Base-by-base conservation (phyloP, 1,140 invertebrate species). In the Centruroides vittatus region DNA sequence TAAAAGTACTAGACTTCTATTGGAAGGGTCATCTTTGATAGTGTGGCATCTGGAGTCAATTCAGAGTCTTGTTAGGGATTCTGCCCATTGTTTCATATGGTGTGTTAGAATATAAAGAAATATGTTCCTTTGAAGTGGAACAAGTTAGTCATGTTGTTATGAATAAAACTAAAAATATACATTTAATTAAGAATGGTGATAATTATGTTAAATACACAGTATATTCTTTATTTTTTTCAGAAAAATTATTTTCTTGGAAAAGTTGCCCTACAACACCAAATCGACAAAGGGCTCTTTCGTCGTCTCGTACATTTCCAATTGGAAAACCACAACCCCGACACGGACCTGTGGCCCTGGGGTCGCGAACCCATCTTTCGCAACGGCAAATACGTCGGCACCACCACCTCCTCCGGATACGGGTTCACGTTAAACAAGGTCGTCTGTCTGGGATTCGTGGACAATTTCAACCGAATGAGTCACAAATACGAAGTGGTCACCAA, bases 381-480 rank as follows among this genome's bases (percentile, higher is more conserved):
- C 75, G 92, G 90, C 13, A 82, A 86, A 70, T 88, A 88, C 74
- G 89, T 88, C 67, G 95, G 95, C 0, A 84, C 86, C 70, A 93
- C 89, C 6, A 98, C 94, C 1, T 95, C 93, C 5, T 93, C 91
- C n/a, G 89, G 89, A 55, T 98, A 94, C 75, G 94, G 93, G 6
- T 98, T 85, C 72, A 97, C 92, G 0, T 86, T 98, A 34, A 47
- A 60, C 10, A 57, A 52, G 47, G 67, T 91, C 86, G 86, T 98
- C 9, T 97, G 93, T 70, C 80, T 97, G 13, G 95, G 91, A 51
- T 98, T 93, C 73, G 81, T 98, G 59, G 82, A 91, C 73, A 88
- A 93, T 70, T 75, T 87, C 36, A 85, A 92, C 73, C 77, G 80
- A 58, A 71, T 84, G 12, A 87, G 86, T 4, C 71, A 78, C 1